These are phyloP conservation scores for Melanargia galathea DNA, from an alignment of 2,888 invertebrate genomes.

Conservation along the genomic window DNA sequence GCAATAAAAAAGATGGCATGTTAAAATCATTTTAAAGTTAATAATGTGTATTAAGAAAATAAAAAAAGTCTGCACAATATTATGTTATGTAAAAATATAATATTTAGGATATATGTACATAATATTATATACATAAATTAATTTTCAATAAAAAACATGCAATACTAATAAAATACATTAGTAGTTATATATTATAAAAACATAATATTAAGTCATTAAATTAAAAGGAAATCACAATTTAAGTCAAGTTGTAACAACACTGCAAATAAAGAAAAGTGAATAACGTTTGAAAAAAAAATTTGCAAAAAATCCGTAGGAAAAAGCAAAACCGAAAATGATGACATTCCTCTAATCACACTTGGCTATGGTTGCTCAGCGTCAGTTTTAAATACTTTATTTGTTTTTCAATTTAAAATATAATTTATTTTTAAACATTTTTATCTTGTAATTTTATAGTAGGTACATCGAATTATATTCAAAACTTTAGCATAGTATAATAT, in stretches of 20 bases:
- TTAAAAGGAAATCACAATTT: constrained; percentile 39
- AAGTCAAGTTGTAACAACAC: constrained; percentile 2
- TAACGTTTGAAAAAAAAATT: background rate
- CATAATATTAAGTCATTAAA: constrained; percentile 33
- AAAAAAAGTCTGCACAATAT: background rate
- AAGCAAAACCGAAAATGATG: constrained; percentile 32
- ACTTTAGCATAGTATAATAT: background rate
- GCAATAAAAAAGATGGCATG: constrained; percentile 48
- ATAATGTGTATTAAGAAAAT: background rate
- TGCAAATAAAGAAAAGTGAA: constrained; percentile 18
- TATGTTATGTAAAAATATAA: background rate
- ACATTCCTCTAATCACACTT: constrained; percentile 28
- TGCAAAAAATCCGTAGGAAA: constrained; percentile 10
- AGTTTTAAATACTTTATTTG: background rate
- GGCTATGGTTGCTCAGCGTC: constrained; percentile 31
- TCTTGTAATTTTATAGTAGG: no score
- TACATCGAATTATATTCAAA: background rate
- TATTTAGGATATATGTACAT: background rate
- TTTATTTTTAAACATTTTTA: background rate
- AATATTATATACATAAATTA: background rate
- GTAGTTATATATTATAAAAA: background rate
- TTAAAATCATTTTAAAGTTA: constrained; percentile 35
- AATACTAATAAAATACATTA: background rate
- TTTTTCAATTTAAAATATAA: background rate
- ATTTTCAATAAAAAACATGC: constrained; percentile 9